Conservation (phyloP, 2,113 vertebrate genomes). For the Zosterops lateralis region DNA sequence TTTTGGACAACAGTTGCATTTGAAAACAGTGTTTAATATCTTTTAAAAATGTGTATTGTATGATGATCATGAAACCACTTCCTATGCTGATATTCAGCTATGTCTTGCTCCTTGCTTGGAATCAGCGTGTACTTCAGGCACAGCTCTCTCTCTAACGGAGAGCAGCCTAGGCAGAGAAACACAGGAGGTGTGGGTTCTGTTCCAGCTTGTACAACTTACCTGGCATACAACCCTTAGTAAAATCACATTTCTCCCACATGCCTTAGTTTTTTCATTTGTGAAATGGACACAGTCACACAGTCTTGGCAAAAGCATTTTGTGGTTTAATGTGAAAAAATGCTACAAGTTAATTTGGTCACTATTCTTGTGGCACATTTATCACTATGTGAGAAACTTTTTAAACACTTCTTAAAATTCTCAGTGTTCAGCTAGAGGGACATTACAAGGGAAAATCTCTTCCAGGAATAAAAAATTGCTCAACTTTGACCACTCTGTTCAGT, state of each 20-base stretch:
- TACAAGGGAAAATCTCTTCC: background rate
- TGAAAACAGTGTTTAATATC: background rate
- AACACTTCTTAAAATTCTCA: background rate
- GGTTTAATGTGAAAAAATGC: background rate
- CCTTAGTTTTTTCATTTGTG: background rate
- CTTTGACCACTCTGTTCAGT: background rate
- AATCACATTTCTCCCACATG: background rate
- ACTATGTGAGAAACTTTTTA: background rate
- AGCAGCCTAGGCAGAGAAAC: background rate
- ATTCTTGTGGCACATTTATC: background rate
- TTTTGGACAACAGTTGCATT: slow-evolving; percentile 34
- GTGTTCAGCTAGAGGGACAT: background rate
- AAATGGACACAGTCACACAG: background rate
- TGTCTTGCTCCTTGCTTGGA: background rate
- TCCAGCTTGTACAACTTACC: background rate
- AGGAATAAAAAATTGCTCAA: background rate
- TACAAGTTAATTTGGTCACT: background rate
- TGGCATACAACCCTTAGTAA: background rate
- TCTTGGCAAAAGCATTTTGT: background rate
- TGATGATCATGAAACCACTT: slow-evolving; percentile 22
- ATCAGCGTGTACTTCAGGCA: background rate
- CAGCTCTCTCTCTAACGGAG: background rate
- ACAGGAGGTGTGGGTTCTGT: background rate
- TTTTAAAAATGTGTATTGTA: background rate
- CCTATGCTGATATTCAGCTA: background rate